phyloP scores from a whole-genome alignment of 2,797 vertebrate genomes.

The Pteropus rufus region DNA sequence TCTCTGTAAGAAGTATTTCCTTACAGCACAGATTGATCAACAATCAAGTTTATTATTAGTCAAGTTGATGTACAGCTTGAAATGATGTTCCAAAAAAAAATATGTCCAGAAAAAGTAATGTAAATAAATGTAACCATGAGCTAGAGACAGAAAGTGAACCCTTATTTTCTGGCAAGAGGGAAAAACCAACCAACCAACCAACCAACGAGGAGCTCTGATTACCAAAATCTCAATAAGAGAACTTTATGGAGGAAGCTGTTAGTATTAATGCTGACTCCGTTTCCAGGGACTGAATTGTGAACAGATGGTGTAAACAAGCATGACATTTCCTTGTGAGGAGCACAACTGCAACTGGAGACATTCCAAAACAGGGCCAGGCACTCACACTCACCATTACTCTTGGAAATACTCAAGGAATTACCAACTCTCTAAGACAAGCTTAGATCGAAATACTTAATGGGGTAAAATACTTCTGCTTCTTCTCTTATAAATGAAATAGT shows the following conservation, averaged over 20 bases:
- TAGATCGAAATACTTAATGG: not conserved
- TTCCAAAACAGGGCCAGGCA: not conserved
- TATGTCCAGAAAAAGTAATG: not conserved
- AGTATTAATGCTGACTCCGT: not conserved
- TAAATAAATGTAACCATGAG: not conserved
- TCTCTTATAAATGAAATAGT: not conserved
- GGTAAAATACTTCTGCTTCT: not conserved
- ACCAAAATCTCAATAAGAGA: not conserved
- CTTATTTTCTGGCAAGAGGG: not conserved
- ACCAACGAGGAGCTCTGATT: not conserved
- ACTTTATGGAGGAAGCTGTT: not conserved
- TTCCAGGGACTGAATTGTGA: not conserved
- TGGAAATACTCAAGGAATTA: not conserved
- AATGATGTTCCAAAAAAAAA: constrained; percentile 32
- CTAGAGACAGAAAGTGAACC: not conserved
- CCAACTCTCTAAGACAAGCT: not conserved
- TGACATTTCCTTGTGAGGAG: not conserved
- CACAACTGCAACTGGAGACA: not conserved
- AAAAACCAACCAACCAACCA: not conserved
- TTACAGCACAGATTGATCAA: not conserved
- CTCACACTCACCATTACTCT: not conserved
- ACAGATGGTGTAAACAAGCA: not conserved
- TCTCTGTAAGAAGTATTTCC: not conserved
- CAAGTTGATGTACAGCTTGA: not conserved
- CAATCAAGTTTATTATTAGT: not conserved